These are phyloP conservation scores for Dicrurus megarhynchus DNA, from an alignment of 2,113 vertebrate species.

Conservation along the genomic window DNA sequence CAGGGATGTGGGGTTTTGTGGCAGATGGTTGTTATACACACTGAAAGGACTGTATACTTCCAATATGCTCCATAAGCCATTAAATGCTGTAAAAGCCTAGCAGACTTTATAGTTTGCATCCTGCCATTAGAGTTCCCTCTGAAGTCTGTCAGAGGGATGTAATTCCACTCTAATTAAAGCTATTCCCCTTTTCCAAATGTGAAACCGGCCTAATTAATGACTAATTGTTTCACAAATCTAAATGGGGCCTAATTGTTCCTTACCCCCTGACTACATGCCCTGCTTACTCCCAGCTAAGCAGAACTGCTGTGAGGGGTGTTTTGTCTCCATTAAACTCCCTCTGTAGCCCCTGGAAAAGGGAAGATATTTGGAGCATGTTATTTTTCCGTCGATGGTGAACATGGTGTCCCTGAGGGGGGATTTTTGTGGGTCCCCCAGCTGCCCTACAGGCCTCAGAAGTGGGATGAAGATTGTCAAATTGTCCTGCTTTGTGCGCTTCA, in stretches of 20 bases:
- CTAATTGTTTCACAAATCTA: conserved; percentile 43
- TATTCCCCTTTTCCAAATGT: conserved; percentile 23
- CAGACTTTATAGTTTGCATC: conserved; percentile 63
- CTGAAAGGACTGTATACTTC: conserved; percentile 1
- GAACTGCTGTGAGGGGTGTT: background rate
- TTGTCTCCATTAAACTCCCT: background rate
- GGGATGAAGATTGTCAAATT: background rate
- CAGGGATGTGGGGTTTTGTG: background rate
- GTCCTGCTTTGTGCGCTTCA: background rate
- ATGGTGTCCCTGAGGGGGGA: background rate
- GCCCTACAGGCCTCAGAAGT: background rate
- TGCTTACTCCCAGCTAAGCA: background rate
- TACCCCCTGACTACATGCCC: background rate
- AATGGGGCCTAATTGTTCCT: background rate
- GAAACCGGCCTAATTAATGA: conserved; percentile 47
- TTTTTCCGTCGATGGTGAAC: background rate
- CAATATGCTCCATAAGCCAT: conserved; percentile 48
- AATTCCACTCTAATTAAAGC: conserved; percentile 48
- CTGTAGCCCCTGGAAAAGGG: background rate
- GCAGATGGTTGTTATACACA: conserved; percentile 46
- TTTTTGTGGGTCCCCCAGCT: background rate
- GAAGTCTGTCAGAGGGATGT: conserved; percentile 47
- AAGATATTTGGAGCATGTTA: background rate
- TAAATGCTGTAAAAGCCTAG: conserved; percentile 47
- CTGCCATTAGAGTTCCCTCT: conserved; percentile 62